A percentile compares a stretch with the other conserved stretches of the same genome.
phyloP scores from a whole-genome alignment of 2,113 vertebrate species.

The Microtus richardsoni region DNA sequence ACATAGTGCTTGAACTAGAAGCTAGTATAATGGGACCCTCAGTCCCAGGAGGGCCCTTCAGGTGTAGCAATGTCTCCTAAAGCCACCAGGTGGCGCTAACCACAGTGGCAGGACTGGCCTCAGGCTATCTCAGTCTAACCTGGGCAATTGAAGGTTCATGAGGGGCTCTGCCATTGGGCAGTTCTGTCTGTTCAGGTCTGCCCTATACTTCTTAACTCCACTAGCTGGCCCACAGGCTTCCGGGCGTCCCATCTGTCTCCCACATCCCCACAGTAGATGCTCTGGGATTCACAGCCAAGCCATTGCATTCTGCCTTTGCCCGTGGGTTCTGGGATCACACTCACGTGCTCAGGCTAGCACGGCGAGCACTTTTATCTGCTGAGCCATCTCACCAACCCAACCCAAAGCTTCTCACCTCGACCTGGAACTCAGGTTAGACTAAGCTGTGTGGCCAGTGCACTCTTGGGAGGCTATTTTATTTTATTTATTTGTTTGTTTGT shows the following conservation, averaged over 20 bases:
- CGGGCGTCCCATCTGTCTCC: background rate
- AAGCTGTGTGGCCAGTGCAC: background rate
- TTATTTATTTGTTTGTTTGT: too few species aligned
- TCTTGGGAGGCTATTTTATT: background rate
- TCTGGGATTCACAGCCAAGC: background rate
- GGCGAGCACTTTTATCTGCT: background rate
- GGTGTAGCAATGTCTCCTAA: rapidly evolving
- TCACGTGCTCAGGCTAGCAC: background rate
- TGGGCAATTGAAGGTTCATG: background rate
- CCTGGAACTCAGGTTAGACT: background rate
- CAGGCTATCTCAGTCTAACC: too few species aligned
- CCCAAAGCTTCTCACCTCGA: background rate
- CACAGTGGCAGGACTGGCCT: background rate
- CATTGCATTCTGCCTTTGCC: background rate
- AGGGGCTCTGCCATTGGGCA: background rate
- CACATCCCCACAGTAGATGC: background rate
- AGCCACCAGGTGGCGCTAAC: constrained; percentile 7
- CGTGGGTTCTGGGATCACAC: background rate
- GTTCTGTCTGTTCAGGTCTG: background rate
- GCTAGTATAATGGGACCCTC: background rate
- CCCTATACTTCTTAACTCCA: background rate
- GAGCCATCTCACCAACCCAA: background rate
- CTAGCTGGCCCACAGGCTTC: background rate
- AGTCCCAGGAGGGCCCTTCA: background rate
- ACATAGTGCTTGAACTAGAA: background rate